Evolutionary conservation across 2,888 invertebrate species (phyloP).

Genomic region (Phorcus lineatus): DNA sequence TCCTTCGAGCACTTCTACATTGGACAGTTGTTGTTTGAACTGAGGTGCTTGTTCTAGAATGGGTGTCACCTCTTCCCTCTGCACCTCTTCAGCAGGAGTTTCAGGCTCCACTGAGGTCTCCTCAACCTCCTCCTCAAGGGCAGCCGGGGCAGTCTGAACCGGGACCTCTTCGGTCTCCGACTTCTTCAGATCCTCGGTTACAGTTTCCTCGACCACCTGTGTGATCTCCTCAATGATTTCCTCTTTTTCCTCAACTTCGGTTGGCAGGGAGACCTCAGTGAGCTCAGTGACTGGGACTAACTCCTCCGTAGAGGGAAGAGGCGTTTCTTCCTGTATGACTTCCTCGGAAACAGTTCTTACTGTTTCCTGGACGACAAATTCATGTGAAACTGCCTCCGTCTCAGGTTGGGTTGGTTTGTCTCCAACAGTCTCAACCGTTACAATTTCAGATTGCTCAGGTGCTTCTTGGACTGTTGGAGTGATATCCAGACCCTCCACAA

Average conservation of each 20-base stretch:
- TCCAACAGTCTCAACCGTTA: conserved; percentile 59
- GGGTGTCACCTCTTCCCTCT: conserved; percentile 32
- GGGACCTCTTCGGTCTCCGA: conserved; percentile 47
- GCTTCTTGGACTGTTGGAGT: conserved; percentile 56
- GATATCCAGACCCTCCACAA: conserved; percentile 63
- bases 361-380: conserved; percentile 54
- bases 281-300: background rate
- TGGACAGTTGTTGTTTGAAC: conserved; percentile 56
- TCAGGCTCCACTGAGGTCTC: conserved; percentile 45
- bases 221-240: background rate
- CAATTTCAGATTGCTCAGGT: conserved; percentile 56
- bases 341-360: conserved; percentile 37
- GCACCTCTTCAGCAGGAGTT: conserved; percentile 10
- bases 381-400: conserved; percentile 68
- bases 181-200: conserved; percentile 1
- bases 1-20: conserved; percentile 59
- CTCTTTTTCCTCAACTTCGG: background rate
- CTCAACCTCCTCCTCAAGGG: conserved; percentile 46
- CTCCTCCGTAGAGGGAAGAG: conserved; percentile 19
- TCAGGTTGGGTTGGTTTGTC: conserved; percentile 53
- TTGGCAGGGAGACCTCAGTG: conserved; percentile 7
- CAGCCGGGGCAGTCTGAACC: conserved; percentile 21
- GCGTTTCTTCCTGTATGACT: conserved; percentile 33
- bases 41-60: conserved; percentile 58
- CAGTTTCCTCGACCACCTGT: background rate